Percentiles rank a stretch among this genome's conserved stretches.
phyloP scores from a whole-genome alignment of 2,113 vertebrate species.

The Muntiacus muntjak region DNA sequence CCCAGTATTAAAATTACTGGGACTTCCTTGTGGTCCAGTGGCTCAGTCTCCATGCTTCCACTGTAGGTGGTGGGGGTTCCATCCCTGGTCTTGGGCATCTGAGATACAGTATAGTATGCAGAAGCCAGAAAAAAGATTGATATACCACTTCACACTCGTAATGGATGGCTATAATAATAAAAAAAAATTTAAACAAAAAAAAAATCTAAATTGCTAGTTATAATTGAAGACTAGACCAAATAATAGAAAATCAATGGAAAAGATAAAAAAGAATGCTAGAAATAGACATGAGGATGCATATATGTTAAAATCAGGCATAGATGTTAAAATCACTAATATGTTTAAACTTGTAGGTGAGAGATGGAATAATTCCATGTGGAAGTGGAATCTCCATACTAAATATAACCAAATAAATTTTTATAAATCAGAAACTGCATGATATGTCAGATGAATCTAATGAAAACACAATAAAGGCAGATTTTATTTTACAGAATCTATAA shows the following conservation, averaged over 20 bases:
- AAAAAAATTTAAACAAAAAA: neutral
- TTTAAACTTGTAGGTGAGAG: neutral
- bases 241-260: neutral
- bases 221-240: neutral
- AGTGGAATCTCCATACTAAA: neutral
- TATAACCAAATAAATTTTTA: neutral
- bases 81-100: neutral
- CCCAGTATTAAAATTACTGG: neutral
- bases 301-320: neutral
- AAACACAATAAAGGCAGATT: neutral
- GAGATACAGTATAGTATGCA: neutral
- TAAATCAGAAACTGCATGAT: neutral
- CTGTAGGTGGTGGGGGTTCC: neutral
- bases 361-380: neutral
- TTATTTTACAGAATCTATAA: neutral
- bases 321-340: neutral
- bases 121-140: neutral
- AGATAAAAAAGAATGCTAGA: neutral
- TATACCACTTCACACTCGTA: neutral
- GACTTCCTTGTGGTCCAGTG: neutral
- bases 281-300: neutral
- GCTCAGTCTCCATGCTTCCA: neutral
- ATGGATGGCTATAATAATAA: neutral
- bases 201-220: neutral
- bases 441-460: neutral